Percentiles rank a stretch among this genome's conserved stretches.
Conservation (phyloP, 2,113 vertebrate genomes). For the Carollia perspicillata region DNA sequence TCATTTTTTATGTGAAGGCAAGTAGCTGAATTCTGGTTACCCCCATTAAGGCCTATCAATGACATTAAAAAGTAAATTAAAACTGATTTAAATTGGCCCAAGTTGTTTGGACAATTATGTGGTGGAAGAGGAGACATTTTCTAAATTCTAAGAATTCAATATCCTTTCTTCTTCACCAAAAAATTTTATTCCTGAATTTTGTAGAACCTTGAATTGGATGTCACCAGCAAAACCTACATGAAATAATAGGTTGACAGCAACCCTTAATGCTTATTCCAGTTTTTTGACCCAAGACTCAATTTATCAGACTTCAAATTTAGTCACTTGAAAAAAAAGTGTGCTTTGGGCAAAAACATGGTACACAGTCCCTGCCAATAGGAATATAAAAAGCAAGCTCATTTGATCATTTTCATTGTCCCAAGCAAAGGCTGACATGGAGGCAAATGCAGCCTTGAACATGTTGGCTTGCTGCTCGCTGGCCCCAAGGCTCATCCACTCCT, state of each 20-base stretch:
- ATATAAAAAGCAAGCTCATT: slow-evolving; percentile 66
- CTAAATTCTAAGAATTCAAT: slow-evolving; percentile 8
- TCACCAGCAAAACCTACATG: neutral
- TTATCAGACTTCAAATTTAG: slow-evolving; percentile 52
- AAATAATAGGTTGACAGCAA: neutral
- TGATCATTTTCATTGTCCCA: slow-evolving; percentile 65
- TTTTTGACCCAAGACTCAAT: slow-evolving; percentile 51
- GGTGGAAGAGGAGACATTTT: neutral
- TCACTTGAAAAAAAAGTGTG: neutral
- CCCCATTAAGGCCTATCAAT: neutral
- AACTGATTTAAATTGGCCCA: neutral
- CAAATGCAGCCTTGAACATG: slow-evolving; percentile 57
- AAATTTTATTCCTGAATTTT: slow-evolving; percentile 26
- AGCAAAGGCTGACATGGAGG: slow-evolving; percentile 56
- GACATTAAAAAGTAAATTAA: slow-evolving; percentile 44
- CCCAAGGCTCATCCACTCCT: slow-evolving; percentile 16
- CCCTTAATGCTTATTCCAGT: neutral
- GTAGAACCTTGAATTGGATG: slow-evolving; percentile 4
- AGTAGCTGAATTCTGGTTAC: neutral
- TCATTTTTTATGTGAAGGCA: neutral
- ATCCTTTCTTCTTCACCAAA: neutral
- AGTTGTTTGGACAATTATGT: neutral
- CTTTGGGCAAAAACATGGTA: slow-evolving; percentile 57
- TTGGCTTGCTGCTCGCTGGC: slow-evolving; percentile 6
- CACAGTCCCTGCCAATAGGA: slow-evolving; percentile 44